Conservation (phyloP, 2,888 invertebrate species). For the Pinctada fucata region DNA sequence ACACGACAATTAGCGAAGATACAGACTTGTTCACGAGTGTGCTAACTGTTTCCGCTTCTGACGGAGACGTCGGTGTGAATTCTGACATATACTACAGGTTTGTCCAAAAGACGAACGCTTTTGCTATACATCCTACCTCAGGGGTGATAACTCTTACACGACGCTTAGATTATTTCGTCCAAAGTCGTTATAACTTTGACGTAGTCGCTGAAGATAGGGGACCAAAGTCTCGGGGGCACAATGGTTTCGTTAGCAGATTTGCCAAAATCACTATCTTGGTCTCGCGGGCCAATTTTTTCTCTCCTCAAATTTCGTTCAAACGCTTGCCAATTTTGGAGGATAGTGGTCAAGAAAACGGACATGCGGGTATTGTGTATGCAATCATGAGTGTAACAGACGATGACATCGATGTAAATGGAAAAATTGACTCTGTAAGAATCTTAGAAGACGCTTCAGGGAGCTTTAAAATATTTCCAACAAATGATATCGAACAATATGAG, state of each 20-base stretch:
- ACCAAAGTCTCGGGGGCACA: slow-evolving; percentile 71
- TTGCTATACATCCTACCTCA: slow-evolving; percentile 94
- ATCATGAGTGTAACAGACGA: slow-evolving; percentile 90
- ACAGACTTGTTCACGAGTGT: slow-evolving; percentile 90
- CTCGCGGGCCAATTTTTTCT: slow-evolving; percentile 87
- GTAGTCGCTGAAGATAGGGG: slow-evolving; percentile 93
- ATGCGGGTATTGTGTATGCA: slow-evolving; percentile 88
- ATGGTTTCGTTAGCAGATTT: slow-evolving; percentile 78
- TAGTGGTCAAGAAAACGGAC: slow-evolving; percentile 87
- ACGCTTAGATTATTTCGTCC: slow-evolving; percentile 84
- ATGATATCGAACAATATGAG: slow-evolving; percentile 79
- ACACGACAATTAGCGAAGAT: slow-evolving; percentile 91
- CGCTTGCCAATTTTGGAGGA: slow-evolving; percentile 87
- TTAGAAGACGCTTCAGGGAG: slow-evolving; percentile 93
- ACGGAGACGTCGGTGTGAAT: slow-evolving; percentile 96
- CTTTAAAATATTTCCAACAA: slow-evolving; percentile 84
- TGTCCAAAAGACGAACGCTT: slow-evolving; percentile 83
- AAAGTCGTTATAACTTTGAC: slow-evolving; percentile 84
- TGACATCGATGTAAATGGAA: slow-evolving; percentile 90
- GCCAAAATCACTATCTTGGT: slow-evolving; percentile 83
- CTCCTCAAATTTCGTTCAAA: slow-evolving; percentile 89
- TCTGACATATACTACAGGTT: slow-evolving; percentile 98
- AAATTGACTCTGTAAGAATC: slow-evolving; percentile 82
- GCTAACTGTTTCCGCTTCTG: slow-evolving; percentile 86
- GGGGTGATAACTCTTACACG: slow-evolving; percentile 91